Base-by-base conservation (phyloP, 1,140 invertebrate species). In the Lerema accius region DNA sequence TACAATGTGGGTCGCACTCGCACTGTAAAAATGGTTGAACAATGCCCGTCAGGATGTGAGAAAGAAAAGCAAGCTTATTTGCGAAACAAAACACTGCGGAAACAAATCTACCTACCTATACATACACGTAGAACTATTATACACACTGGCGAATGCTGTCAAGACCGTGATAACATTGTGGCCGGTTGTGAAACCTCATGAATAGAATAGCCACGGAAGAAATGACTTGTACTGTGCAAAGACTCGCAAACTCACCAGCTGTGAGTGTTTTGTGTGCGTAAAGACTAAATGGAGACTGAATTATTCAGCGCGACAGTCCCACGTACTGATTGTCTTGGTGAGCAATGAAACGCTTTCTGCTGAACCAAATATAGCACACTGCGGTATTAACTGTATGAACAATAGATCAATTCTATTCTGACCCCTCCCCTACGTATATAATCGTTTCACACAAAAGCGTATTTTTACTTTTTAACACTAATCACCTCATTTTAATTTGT, bases 41-140 rank as follows among this genome's bases (percentile, higher is more conserved):
- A 82, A 76, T 80, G 37, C 66, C 50, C 28, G 26, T 68, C 72
- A 76, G 78, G 78, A 78, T 80, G 76, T 80, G 76, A 70, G 70
- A 79, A 76, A 71, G 66, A 71, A 76, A 73, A 69, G 66, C 65
- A 76, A 76, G 66, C 59, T 15, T 19, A 49, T n/a, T 58, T 43
- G 40, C 43, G 14, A 58, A 56, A 65, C 53, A 68, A 53, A 68
- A 68, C 66, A 64, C 7, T 64, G 66, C 61, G 48, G 56, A 64
- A 64, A 68, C 43, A 48, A 17, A 26, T 16, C 40, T n/a, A n/a
- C n/a, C n/a, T n/a, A n/a, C n/a, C n/a, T n/a, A n/a, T n/a, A n/a
- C n/a, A n/a, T n/a, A 45, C 53, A 13, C 19, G 19, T 23, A 23
- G 19, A 23, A 23, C 19, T 5, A 23, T 23, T 3, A 23, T 23